These are phyloP conservation scores for Pelagia noctiluca DNA, from an alignment of 30 jellyfish, hydroid and myxozoan species.

Conservation along the genomic window DNA sequence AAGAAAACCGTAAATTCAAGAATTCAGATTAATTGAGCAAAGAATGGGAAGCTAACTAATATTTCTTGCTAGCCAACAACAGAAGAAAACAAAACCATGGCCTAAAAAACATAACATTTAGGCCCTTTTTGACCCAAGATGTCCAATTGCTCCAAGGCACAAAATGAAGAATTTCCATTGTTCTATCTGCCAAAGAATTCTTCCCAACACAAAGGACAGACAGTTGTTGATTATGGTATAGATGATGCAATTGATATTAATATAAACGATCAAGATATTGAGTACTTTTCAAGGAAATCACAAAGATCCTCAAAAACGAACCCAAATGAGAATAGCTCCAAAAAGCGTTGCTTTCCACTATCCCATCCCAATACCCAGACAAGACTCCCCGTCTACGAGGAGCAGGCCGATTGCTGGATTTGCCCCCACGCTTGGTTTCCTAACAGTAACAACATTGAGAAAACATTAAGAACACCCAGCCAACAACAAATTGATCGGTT, in stretches of 20 bases:
- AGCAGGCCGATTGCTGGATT: slow-evolving; percentile 24
- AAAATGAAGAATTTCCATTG: slow-evolving; percentile 30
- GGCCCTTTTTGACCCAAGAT: too few species aligned
- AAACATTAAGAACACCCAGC: slow-evolving; percentile 38
- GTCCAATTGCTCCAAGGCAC: too few species aligned
- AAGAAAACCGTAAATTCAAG: too few species aligned
- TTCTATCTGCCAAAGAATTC: slow-evolving; percentile 31
- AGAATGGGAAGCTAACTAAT: too few species aligned
- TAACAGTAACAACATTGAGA: not conserved
- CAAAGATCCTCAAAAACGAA: not conserved
- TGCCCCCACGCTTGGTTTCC: slow-evolving; percentile 31
- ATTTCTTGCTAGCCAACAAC: too few species aligned
- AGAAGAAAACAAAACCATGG: too few species aligned
- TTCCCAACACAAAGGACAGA: slow-evolving; percentile 45
- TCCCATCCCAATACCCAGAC: slow-evolving; percentile 13
- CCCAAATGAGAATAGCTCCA: not conserved
- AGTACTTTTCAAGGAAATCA: slow-evolving; percentile 27
- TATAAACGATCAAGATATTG: not conserved
- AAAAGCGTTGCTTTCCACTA: slow-evolving; percentile 24
- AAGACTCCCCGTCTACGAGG: slow-evolving; percentile 18
- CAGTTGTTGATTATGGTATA: slow-evolving; percentile 64
- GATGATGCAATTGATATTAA: slow-evolving; percentile 43
- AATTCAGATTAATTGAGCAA: too few species aligned
- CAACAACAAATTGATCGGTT: slow-evolving; percentile 27
- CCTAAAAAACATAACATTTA: too few species aligned